Evolutionary conservation across 2,113 vertebrate genomes (phyloP), one percentile per base, ranked within the genome.

Genomic region (Miniopterus natalensis): DNA sequence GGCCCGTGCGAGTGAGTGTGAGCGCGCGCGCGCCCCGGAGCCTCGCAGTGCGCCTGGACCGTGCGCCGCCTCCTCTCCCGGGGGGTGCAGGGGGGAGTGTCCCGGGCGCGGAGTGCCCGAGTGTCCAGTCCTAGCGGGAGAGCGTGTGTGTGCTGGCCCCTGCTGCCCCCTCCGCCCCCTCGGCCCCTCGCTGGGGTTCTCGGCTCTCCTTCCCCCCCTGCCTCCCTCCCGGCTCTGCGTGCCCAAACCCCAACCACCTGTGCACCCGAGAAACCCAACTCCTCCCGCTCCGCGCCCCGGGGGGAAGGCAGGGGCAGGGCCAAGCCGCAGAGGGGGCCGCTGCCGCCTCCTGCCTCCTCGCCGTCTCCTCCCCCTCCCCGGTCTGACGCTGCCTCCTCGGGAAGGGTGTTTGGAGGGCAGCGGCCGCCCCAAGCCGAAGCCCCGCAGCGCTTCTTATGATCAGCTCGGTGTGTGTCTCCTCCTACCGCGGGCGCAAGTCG

Each of bases 401-500:
- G 97, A 98, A 98, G 98, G 98, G 98, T 97, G 98, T 96, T 97
- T 90, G 81, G 97, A 92, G 98, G 97, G 97, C 98, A 96, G 97
- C 98, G 97, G 97, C 97, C 94, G 97, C 97, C 97, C 97, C 95
- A 98, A 98, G 98, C 98, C 98, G 97, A 92, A 97, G 95, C 98
- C 97, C 97, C 94, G 97, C 97, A 98, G 96, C 97, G 94, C 97
- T 96, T 92, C 97, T 97, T 99, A 99, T 99, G 99, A 99, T 99
- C 97, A 99, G 99, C 99, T 99, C 99, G 66, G 99, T 99, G 99
- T 99, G 99, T 98, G 99, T 99, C 96, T 99, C 99, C 98, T 99
- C 99, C 98, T 99, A 99, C 98, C 99, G 99, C 90, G 99, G 99
- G 98, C 99, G 99, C 98, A 99, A 99, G 98, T 99, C 99, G 83